Evolutionary conservation across 2,888 invertebrate genomes (phyloP).

Genomic region (Tillus elongatus): DNA sequence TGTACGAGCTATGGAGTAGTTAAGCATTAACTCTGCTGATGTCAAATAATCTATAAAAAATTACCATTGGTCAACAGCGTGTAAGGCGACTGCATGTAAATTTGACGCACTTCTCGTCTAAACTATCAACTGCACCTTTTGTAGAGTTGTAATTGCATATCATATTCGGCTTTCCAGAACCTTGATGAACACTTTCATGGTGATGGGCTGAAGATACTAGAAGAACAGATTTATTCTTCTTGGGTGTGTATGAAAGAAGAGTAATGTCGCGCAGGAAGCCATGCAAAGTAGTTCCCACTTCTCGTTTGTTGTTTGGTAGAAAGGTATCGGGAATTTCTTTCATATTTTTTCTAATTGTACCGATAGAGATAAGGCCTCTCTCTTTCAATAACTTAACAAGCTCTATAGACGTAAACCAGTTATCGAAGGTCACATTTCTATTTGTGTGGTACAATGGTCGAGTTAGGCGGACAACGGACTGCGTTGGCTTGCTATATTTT

Average conservation of each 20-base stretch:
- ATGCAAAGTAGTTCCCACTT: conserved; percentile 12
- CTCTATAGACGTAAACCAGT: conserved; percentile 23
- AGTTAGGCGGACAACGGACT: conserved; percentile 15
- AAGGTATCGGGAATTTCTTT: conserved; percentile 20
- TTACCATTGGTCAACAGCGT: background rate
- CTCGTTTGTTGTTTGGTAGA: conserved; percentile 15
- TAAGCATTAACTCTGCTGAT: conserved; percentile 5
- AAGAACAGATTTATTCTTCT: conserved; percentile 19
- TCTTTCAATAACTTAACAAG: conserved; percentile 16
- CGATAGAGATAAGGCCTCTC: conserved; percentile 19
- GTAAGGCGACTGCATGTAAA: background rate
- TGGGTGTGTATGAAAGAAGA: conserved; percentile 24
- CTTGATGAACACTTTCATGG: conserved; percentile 12
- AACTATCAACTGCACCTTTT: conserved; percentile 22
- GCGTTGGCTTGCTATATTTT: conserved; percentile 17
- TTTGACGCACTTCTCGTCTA: conserved; percentile 4
- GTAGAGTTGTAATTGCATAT: conserved; percentile 22
- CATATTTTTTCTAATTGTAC: conserved; percentile 22
- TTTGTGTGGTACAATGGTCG: conserved; percentile 16
- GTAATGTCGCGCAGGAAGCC: conserved; percentile 16
- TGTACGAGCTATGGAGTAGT: conserved; percentile 4
- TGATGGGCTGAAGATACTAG: conserved; percentile 18
- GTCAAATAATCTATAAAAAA: conserved; percentile 6
- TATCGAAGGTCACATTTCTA: conserved; percentile 25
- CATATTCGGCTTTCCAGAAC: conserved; percentile 20